Evolutionary conservation across 2,797 vertebrate species (phyloP).

Genomic region (Merluccius polli): DNA sequence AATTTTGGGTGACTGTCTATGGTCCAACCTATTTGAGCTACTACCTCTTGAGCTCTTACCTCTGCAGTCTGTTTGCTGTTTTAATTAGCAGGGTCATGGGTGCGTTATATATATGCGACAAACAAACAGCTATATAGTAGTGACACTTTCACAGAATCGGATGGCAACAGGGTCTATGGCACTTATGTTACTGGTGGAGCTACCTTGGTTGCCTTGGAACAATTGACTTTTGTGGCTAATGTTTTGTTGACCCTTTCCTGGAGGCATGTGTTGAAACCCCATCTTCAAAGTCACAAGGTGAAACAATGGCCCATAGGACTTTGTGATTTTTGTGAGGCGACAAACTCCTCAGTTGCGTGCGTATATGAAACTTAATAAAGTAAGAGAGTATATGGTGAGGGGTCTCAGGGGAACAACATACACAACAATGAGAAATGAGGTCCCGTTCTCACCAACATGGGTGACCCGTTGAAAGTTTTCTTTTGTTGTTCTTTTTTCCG

Average conservation of each 20-base stretch:
- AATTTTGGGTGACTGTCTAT: background rate
- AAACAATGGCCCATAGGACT: conserved; percentile 51
- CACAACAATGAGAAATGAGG: conserved; percentile 40
- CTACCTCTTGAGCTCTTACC: conserved; percentile 33
- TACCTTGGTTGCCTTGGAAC: conserved; percentile 44
- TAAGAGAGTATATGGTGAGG: conserved; percentile 32
- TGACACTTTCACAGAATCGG: conserved; percentile 52
- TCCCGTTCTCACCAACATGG: conserved; percentile 22
- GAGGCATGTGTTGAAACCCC: conserved; percentile 65
- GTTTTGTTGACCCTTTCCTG: conserved; percentile 45
- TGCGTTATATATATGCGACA: conserved; percentile 41
- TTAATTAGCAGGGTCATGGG: conserved; percentile 22
- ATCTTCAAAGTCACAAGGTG: conserved; percentile 51
- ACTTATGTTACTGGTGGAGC: conserved; percentile 45
- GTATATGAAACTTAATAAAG: conserved; percentile 61
- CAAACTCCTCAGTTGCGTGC: conserved; percentile 28
- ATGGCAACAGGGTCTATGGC: conserved; percentile 60
- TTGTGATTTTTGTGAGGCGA: conserved; percentile 44
- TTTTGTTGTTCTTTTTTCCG: too few species aligned
- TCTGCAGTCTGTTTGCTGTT: conserved; percentile 29
- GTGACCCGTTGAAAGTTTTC: background rate
- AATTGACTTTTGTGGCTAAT: conserved; percentile 62
- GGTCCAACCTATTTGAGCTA: background rate
- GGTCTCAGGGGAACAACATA: conserved; percentile 28
- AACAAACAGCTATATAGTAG: conserved; percentile 17